Evolutionary conservation across 2,888 invertebrate genomes (phyloP), one percentile per base, ranked within the genome.

Genomic region (Lycophotia porphyrea): DNA sequence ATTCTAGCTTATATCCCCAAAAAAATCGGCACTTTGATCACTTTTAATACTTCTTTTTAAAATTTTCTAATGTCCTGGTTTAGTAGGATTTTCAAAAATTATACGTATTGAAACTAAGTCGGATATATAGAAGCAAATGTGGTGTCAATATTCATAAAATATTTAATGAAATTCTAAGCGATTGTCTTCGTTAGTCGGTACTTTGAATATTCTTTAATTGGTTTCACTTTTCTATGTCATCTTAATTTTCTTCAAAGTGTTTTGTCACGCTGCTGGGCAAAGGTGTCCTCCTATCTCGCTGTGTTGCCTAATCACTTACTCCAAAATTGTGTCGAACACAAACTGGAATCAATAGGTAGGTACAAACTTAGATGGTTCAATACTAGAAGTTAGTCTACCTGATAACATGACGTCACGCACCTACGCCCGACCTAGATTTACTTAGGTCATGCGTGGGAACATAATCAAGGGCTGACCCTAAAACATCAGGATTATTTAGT

Each of bases 291-390:
- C 11, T 27, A 27, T 65, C 5, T 27, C n/a, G 18, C 27, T 21
- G 27, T 64, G 5, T 42, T 64, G 5, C 27, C 2, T 9, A 42
- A 27, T 70, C 21, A 39, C 49, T 21, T 49, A 21, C 5, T 64
- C 39, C 5, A 64, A 18, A 76, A 58, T 44, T 47, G 34, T n/a
- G 27, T 49, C 27, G 5, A 71, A 71, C 64, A 21, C 36, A 49
- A 44, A 64, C 21, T 24, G 24, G 24, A 11, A 67, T 71, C 58
- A 81, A 63, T 71, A 60, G 9, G 9, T 71, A 60, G 9, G 9
- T 71, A 68, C 64, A 71, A 76, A 82, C 77, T 77, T 68, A 76
- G n/a, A 70, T 63, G n/a, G 66, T 34, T 67, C 27, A 73, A 47
- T 80, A 39, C 42, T 71, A 31, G 42, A 80, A 70, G 81, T 75